Conservation (phyloP, 2,797 vertebrate species). For the Anomalospiza imberbis region DNA sequence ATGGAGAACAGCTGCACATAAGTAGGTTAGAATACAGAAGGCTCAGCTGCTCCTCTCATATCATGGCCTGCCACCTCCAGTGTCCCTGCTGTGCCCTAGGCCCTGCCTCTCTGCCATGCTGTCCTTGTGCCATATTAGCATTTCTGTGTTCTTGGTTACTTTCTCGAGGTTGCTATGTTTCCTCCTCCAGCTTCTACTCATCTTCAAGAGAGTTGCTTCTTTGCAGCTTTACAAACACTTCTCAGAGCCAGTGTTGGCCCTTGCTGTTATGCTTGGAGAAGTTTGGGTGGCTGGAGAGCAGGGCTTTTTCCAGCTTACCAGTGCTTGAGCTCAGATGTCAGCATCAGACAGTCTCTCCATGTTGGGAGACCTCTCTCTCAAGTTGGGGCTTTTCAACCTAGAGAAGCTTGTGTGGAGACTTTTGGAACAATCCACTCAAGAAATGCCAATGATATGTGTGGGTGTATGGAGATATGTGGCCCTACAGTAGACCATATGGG, state of each 20-base stretch:
- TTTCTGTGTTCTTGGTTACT: background rate
- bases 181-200: background rate
- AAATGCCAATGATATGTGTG: accelerated
- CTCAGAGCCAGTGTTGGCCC: background rate
- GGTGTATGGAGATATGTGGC: too few species aligned
- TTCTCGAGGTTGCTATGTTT: background rate
- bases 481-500: accelerated
- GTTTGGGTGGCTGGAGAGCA: background rate
- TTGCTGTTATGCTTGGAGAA: background rate
- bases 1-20: accelerated
- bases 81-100: background rate
- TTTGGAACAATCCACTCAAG: background rate
- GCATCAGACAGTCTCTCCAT: accelerated
- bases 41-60: background rate
- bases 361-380: background rate
- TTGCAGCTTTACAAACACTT: background rate
- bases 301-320: background rate
- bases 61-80: background rate
- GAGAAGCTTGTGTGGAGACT: background rate
- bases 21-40: background rate
- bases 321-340: background rate
- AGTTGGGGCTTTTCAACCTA: accelerated
- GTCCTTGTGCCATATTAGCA: background rate
- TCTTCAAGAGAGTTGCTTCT: background rate
- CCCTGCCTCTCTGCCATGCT: background rate